These are phyloP conservation scores for Podocnemis expansa DNA, from an alignment of 2,113 vertebrate genomes.

Conservation along the genomic window DNA sequence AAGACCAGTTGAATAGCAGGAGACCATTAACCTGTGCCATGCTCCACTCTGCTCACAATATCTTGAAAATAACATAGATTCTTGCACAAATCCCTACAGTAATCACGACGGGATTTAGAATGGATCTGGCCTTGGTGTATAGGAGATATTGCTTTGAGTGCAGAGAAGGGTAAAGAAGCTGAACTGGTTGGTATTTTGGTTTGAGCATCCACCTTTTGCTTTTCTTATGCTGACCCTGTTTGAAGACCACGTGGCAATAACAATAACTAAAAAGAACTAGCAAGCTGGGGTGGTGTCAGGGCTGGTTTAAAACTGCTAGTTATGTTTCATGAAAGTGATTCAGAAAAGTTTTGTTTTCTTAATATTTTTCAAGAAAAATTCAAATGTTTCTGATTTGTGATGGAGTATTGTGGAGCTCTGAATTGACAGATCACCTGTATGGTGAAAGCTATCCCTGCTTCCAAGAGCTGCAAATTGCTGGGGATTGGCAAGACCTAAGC, in stretches of 20 bases:
- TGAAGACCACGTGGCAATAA: fast-evolving
- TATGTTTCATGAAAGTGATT: fast-evolving
- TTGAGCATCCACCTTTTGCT: background rate
- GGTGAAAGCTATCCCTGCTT: too few relatives aligned
- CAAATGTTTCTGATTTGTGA: too few relatives aligned
- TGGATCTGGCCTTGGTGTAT: constrained; percentile 18
- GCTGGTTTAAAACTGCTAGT: fast-evolving
- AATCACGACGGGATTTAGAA: constrained; percentile 28
- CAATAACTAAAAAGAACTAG: background rate
- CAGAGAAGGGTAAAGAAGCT: background rate
- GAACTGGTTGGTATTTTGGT: fast-evolving
- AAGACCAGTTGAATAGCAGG: constrained; percentile 61
- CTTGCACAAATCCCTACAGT: constrained; percentile 45
- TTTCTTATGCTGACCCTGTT: fast-evolving
- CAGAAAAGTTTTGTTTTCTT: background rate
- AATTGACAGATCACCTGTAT: too few relatives aligned
- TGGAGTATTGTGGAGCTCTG: too few relatives aligned
- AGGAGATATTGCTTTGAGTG: fast-evolving
- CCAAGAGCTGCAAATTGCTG: background rate
- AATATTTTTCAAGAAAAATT: background rate
- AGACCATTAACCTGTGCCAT: constrained; percentile 70
- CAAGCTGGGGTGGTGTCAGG: background rate
- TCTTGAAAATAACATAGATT: constrained; percentile 67
- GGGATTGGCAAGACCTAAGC: too few relatives aligned
- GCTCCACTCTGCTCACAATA: constrained; percentile 70